Evolutionary conservation across 2,113 vertebrate genomes (phyloP), one percentile per base, ranked within the genome.

Genomic region (Platanista minor): DNA sequence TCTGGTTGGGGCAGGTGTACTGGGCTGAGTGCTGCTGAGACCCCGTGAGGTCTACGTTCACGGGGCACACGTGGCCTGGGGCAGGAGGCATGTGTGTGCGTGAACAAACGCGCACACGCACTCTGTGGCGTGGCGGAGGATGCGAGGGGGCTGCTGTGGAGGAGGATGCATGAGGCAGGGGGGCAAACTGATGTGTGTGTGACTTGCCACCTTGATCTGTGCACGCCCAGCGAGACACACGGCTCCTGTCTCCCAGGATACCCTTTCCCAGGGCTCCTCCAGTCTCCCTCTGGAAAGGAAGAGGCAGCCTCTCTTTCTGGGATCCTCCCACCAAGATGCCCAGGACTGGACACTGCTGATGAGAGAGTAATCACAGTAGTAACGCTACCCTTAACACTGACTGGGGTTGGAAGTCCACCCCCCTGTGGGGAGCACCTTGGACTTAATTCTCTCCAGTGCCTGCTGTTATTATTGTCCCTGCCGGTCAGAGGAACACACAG

Each of bases 351-450:
- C 9, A 3, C 33, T 41, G 25, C 17, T 54, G 54, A 39, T 2
- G 57, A 41, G 62, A 31, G 25, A 31, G 29, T 14, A 13, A 0
- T 14, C 7, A 12, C 20, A 29, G 7, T 17, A 1, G 0, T 0
- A 5, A 20, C 0, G 3, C 14, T 11, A 0, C 25, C 0, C 0
- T 57, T 4, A 46, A 18, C 21, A 1, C 21, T 14, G 31, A 15
- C 2, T 3, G 36, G 36, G 33, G 46, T 21, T 21, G 4, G 36
- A 29, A 62, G 27, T 14, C 6, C 2, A 2, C 57, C 27, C 1
- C 8, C 14, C 2, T 29, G 36, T 46, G 29, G n/a, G 1, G 18
- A 66, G 33, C 39, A 9, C 27, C 21, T 5, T 12, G 54, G 8
- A 7, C 54, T 77, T 6, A 17, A 14, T 31, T 52, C 15, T 92